Percentiles rank a stretch among this genome's conserved stretches.
These are phyloP conservation scores for Tadarida brasiliensis DNA, from an alignment of 2,797 vertebrate species.

Conservation along the genomic window DNA sequence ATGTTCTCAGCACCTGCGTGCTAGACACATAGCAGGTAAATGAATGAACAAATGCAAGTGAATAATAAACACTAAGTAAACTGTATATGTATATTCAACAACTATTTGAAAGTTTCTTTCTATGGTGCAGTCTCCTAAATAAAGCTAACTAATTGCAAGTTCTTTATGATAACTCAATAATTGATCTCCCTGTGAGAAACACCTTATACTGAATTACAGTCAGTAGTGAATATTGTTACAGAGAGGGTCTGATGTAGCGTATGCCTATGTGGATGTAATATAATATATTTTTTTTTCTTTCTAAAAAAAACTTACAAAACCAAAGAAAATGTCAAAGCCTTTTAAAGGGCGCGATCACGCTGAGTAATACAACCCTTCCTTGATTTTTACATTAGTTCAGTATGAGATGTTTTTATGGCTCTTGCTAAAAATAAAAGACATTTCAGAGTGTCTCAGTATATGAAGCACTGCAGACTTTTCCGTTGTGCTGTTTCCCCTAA, in stretches of 20 bases:
- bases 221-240: neutral
- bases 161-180: constrained; percentile 13
- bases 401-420: constrained; percentile 86
- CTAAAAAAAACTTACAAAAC: constrained; percentile 83
- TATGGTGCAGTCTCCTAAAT: neutral
- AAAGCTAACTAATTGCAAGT: neutral
- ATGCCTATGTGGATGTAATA: constrained; percentile 63
- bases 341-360: constrained; percentile 86
- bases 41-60: neutral
- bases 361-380: constrained; percentile 87
- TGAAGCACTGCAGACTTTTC: constrained; percentile 79
- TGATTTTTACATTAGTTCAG: constrained; percentile 87
- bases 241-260: neutral
- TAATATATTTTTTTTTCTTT: constrained; percentile 79
- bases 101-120: neutral
- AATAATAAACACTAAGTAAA: neutral
- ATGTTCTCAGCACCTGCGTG: neutral
- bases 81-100: neutral
- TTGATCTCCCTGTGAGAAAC: constrained; percentile 15
- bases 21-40: neutral
- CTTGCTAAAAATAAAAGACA: constrained; percentile 89
- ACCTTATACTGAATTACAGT: neutral
- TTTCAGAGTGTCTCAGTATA: constrained; percentile 86
- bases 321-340: constrained; percentile 87
- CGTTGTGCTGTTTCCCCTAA: constrained; percentile 83